A percentile compares a stretch with the other conserved stretches of the same genome.
These are phyloP conservation scores for Zootermopsis nevadensis DNA, from an alignment of 2,888 invertebrate genomes.

Conservation along the genomic window DNA sequence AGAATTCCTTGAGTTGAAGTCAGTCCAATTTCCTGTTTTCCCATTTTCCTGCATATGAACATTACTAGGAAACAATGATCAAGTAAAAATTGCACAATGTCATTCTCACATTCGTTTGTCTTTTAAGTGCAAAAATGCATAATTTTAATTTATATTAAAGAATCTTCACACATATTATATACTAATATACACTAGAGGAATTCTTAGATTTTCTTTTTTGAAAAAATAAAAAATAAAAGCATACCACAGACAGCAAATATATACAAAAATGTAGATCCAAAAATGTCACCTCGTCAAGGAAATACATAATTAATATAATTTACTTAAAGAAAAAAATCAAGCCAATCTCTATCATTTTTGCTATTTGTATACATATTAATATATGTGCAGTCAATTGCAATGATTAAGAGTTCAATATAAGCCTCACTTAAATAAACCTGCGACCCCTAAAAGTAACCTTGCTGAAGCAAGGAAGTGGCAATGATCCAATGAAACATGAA, in stretches of 20 bases:
- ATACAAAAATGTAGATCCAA: conserved; percentile 28
- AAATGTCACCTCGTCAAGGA: conserved; percentile 3
- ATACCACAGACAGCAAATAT: conserved; percentile 19
- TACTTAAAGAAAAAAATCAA: conserved; percentile 2
- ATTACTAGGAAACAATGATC: too few species aligned
- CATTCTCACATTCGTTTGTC: neutral
- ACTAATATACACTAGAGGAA: conserved; percentile 11
- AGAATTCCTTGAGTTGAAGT: too few species aligned
- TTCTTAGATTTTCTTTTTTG: neutral
- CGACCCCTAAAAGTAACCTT: neutral
- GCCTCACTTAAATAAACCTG: neutral
- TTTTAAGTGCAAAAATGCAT: conserved; percentile 32
- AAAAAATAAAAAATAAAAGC: conserved; percentile 2
- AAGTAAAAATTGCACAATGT: too few species aligned
- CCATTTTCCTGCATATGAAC: too few species aligned
- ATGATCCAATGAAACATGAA: neutral
- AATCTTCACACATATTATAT: conserved; percentile 14
- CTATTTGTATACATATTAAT: neutral
- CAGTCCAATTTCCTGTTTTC: too few species aligned
- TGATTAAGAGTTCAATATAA: neutral
- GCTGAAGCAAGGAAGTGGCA: neutral
- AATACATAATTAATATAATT: neutral
- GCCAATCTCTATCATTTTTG: neutral
- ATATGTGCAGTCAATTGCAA: conserved; percentile 22
- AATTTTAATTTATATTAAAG: conserved; percentile 28